Conservation (phyloP, 2,888 invertebrate species). For the Cosmopolites sordidus region DNA sequence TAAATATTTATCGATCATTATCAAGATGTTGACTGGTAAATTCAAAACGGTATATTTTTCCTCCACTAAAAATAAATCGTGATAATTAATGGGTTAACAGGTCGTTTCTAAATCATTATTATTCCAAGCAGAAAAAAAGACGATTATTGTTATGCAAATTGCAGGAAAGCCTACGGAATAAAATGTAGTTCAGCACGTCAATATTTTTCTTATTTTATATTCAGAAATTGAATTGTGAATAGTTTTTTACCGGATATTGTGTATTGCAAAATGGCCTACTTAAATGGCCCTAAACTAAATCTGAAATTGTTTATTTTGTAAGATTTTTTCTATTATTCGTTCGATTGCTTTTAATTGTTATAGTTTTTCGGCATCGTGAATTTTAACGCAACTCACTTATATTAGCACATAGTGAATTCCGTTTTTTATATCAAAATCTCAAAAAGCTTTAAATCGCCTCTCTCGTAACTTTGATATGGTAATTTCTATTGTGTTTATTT, state of each 20-base stretch:
- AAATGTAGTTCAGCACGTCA: not conserved
- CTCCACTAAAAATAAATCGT: too few relatives aligned
- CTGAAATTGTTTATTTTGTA: not conserved
- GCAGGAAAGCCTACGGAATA: not conserved
- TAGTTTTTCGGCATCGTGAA: not conserved
- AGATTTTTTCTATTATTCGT: not conserved
- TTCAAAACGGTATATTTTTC: too few relatives aligned
- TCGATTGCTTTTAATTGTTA: not conserved
- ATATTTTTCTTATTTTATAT: not conserved
- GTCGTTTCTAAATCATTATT: not conserved
- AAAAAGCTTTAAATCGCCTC: too few relatives aligned
- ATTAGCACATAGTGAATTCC: too few relatives aligned
- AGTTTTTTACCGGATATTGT: not conserved
- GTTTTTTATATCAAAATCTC: too few relatives aligned
- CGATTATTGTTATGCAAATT: not conserved
- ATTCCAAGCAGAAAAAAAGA: not conserved
- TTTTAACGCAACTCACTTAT: too few relatives aligned
- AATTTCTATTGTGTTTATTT: too few relatives aligned
- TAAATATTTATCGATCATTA: too few relatives aligned
- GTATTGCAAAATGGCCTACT: not conserved
- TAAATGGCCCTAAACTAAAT: conserved; percentile 1
- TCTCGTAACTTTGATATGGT: too few relatives aligned
- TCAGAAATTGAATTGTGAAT: not conserved
- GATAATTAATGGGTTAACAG: not conserved
- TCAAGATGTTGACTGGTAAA: too few relatives aligned